Conservation (phyloP, 2,888 invertebrate species). For the Ferrisia virgata region DNA sequence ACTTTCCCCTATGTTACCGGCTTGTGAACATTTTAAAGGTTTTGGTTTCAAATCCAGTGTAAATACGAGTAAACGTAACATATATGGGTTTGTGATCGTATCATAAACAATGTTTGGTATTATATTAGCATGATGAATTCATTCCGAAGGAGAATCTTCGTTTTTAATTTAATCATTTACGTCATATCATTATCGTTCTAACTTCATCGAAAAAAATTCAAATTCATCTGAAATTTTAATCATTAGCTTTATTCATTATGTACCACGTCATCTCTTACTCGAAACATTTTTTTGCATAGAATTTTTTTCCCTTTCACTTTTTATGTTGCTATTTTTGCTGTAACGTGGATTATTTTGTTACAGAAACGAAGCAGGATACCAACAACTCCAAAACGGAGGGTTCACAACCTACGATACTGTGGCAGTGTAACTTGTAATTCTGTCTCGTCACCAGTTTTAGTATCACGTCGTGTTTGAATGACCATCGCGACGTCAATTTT, state of each 20-base stretch:
- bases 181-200: no score
- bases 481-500: slow-evolving; percentile 10
- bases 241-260: not conserved
- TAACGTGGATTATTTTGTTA: slow-evolving; percentile 50
- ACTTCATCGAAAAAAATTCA: no score
- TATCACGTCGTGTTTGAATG: not conserved
- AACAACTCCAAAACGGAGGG: slow-evolving; percentile 72
- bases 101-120: no score
- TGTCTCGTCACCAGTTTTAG: not conserved
- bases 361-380: slow-evolving; percentile 91
- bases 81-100: no score
- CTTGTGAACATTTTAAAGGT: no score
- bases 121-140: no score
- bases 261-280: not conserved
- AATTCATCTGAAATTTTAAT: no score
- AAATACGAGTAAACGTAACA: no score
- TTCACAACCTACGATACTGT: slow-evolving; percentile 98
- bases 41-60: no score
- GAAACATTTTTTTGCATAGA: not conserved
- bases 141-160: no score
- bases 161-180: no score
- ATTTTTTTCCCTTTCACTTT: not conserved
- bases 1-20: no score
- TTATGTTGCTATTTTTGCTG: not conserved
- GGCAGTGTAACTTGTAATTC: slow-evolving; percentile 90